Percentiles rank a stretch among this genome's conserved stretches.
Evolutionary conservation across 2,888 invertebrate species (phyloP).

Genomic region (Oscheius sp.): DNA sequence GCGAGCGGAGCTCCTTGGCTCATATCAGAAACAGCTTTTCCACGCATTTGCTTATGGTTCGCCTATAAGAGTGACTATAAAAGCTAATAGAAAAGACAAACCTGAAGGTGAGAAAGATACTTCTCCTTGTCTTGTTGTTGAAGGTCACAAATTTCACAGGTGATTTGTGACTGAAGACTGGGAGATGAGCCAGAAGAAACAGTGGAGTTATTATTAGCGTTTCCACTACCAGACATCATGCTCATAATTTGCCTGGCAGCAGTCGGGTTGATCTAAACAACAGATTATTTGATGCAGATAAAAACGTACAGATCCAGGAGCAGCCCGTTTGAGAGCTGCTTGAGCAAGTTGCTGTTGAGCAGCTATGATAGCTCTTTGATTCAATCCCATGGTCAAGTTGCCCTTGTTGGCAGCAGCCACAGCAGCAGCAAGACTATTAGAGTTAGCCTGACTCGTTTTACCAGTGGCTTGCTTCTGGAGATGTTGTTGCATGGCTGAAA

Average conservation of each 20-base stretch:
- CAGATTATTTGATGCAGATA: background rate
- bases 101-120: slow-evolving; percentile 64
- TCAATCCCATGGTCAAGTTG: background rate
- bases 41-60: slow-evolving; percentile 64
- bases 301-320: slow-evolving; percentile 9
- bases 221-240: slow-evolving; percentile 4
- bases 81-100: background rate
- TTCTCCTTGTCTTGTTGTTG: slow-evolving; percentile 51
- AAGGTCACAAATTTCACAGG: slow-evolving; percentile 70
- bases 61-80: slow-evolving; percentile 41
- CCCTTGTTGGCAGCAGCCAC: slow-evolving; percentile 22
- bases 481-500: slow-evolving; percentile 45
- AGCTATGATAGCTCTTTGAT: slow-evolving; percentile 15
- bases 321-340: slow-evolving; percentile 17
- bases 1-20: slow-evolving; percentile 69
- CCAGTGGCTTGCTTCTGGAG: slow-evolving; percentile 32
- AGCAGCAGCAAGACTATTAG: slow-evolving; percentile 9
- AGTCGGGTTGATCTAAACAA: slow-evolving; percentile 34
- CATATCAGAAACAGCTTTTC: slow-evolving; percentile 63
- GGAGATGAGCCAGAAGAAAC: slow-evolving; percentile 10
- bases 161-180: slow-evolving; percentile 17
- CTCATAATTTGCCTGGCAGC: slow-evolving; percentile 34
- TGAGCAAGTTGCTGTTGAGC: slow-evolving; percentile 32
- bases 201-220: background rate
- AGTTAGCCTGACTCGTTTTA: background rate